Base-by-base conservation (phyloP, 2,888 invertebrate species). In the Eupithecia vulgata region DNA sequence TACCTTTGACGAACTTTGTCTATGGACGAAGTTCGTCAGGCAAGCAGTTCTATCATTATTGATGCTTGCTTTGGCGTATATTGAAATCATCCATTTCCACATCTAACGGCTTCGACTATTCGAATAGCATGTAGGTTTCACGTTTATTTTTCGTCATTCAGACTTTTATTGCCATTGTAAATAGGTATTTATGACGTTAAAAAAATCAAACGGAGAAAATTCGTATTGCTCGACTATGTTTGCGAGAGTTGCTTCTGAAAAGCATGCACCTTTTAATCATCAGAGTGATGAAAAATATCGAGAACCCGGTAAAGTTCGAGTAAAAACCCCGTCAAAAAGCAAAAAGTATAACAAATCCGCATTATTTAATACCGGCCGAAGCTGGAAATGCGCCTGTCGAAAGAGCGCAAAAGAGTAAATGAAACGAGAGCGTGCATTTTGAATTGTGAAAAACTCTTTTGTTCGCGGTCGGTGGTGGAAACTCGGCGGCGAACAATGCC, bases 361-460 rank as follows among this genome's bases (percentile, higher is more conserved):
- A 89, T 90, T 92, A 94, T 92, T 91, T 89, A 93, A 94, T 91
- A 91, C 89, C 86, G 85, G 86, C 87, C 89, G 87, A 89, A 91
- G 89, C 91, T 92, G 91, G 88, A 91, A 94, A 91, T 92, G 93
- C 92, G 88, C 85, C 90, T 88, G 91, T 90, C 89, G 90, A 91
- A 91, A 91, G 88, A 90, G 87, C 88, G 91, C 89, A 93, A 93
- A 93, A 92, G 93, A 92, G 91, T 93, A 93, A 94, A 94, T 94
- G 94, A 92, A 94, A 93, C 93, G 94, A 88, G 90, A 91, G 89
- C 91, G 90, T 90, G 91, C 93, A 93, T 94, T 93, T 92, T 90
- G 91, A 91, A 92, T 92, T 89, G 91, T 89, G 92, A 92, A 93
- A 93, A 93, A 93, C 87, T 91, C 92, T 89, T 93, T 94, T 94